Percentiles rank a stretch among this genome's conserved stretches.
Conservation (phyloP, 2,888 invertebrate genomes). For the Timema podura region DNA sequence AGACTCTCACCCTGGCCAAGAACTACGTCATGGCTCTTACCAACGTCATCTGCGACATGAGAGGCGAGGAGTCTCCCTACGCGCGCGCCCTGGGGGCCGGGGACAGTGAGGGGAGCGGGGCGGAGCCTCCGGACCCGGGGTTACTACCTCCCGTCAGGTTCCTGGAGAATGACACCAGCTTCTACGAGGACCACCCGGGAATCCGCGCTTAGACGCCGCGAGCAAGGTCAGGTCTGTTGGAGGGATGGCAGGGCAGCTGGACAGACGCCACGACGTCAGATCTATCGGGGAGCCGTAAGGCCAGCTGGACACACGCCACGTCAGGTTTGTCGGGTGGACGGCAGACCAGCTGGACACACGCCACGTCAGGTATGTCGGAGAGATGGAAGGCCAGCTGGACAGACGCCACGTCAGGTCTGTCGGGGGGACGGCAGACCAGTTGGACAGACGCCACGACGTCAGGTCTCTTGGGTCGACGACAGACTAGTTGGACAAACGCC, state of each 20-base stretch:
- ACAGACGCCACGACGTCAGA: neutral
- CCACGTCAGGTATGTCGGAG: too few relatives aligned
- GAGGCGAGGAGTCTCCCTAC: conserved; percentile 58
- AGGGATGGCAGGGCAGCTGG: neutral
- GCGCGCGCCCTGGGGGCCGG: conserved; percentile 36
- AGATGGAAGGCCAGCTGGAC: neutral
- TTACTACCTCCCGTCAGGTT: neutral
- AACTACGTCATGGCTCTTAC: conserved; percentile 88
- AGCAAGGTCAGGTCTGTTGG: neutral
- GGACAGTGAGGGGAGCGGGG: conserved; percentile 10
- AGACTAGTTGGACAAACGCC: neutral
- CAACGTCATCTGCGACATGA: conserved; percentile 77
- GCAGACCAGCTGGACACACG: neutral
- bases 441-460: too few relatives aligned
- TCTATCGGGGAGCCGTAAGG: neutral
- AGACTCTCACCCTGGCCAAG: conserved; percentile 81
- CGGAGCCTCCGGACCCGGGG: conserved; percentile 7
- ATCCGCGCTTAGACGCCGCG: conserved; percentile 2
- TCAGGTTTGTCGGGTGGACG: too few relatives aligned
- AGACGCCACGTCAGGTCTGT: neutral
- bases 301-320: too few relatives aligned
- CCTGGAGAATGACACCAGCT: conserved; percentile 17
- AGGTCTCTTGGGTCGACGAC: too few relatives aligned
- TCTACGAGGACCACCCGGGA: conserved; percentile 16
- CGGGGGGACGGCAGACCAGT: neutral